Percentiles rank a stretch among this genome's conserved stretches.
These are phyloP conservation scores for Meteorus cinctellus DNA, from an alignment of 2,888 invertebrate species.

Conservation along the genomic window DNA sequence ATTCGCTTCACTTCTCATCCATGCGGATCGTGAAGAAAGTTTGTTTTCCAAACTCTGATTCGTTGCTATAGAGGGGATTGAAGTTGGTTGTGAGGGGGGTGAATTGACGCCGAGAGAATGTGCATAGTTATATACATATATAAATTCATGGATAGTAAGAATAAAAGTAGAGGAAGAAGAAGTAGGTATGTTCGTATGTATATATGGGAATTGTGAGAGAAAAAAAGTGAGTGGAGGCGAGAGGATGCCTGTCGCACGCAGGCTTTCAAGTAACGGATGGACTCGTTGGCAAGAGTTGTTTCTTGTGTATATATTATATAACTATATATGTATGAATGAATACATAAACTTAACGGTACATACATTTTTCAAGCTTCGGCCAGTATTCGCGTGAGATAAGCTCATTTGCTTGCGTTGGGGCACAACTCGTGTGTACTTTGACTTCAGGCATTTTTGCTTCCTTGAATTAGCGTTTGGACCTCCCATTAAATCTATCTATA, in stretches of 20 bases:
- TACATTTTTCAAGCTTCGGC: constrained; percentile 21
- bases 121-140: neutral
- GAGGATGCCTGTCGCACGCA: constrained; percentile 51
- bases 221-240: constrained; percentile 17
- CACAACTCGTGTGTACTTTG: constrained; percentile 25
- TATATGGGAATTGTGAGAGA: constrained; percentile 34
- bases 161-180: constrained; percentile 36
- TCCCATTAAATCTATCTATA: constrained; percentile 43
- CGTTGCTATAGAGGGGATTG: constrained; percentile 2
- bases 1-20: neutral
- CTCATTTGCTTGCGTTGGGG: constrained; percentile 37
- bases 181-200: neutral
- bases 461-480: constrained; percentile 49
- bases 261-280: constrained; percentile 56
- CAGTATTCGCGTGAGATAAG: constrained; percentile 47
- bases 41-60: neutral
- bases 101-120: neutral
- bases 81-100: neutral
- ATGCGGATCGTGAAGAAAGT: neutral
- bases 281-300: constrained; percentile 48
- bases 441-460: constrained; percentile 40
- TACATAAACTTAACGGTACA: neutral
- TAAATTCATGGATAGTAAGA: constrained; percentile 9
- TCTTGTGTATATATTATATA: neutral
- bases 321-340: no score